Percentiles rank a stretch among this genome's conserved stretches.
phyloP scores from a whole-genome alignment of 2,797 vertebrate species.

The Hybognathus amarus region DNA sequence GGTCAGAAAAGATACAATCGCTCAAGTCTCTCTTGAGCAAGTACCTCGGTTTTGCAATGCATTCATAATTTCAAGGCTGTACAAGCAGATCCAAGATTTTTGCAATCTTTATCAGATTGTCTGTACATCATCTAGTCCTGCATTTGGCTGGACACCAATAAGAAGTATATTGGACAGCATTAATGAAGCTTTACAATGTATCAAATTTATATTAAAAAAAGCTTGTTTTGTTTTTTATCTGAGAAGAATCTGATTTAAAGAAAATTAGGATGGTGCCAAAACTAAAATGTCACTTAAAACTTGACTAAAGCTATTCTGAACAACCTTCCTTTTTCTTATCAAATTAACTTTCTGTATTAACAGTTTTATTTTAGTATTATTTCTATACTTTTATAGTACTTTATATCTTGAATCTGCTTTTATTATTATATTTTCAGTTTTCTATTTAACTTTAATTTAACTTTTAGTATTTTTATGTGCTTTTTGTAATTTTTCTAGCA shows the following conservation, averaged over 20 bases:
- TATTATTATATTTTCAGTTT: background rate
- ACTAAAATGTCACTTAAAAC: background rate
- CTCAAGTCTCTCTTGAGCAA: slow-evolving; percentile 28
- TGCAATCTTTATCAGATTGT: background rate
- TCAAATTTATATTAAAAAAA: too few species aligned
- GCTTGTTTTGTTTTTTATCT: background rate
- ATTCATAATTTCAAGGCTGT: background rate
- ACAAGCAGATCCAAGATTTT: background rate
- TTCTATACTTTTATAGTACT: background rate
- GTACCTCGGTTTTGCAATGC: slow-evolving; percentile 7
- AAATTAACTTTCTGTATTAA: background rate
- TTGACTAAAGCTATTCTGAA: background rate
- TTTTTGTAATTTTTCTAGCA: too few species aligned
- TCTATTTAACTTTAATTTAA: background rate
- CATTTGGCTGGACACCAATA: background rate
- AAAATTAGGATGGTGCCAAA: background rate
- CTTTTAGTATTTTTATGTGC: background rate
- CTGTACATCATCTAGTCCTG: background rate
- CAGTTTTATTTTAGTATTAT: background rate
- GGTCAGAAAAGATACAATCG: background rate
- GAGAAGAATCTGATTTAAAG: background rate
- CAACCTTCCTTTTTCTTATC: background rate
- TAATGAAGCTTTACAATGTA: background rate
- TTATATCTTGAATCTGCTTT: background rate
- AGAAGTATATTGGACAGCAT: background rate